These are phyloP conservation scores for Cochlearius cochlearius DNA, from an alignment of 2,113 vertebrate species.

Conservation along the genomic window DNA sequence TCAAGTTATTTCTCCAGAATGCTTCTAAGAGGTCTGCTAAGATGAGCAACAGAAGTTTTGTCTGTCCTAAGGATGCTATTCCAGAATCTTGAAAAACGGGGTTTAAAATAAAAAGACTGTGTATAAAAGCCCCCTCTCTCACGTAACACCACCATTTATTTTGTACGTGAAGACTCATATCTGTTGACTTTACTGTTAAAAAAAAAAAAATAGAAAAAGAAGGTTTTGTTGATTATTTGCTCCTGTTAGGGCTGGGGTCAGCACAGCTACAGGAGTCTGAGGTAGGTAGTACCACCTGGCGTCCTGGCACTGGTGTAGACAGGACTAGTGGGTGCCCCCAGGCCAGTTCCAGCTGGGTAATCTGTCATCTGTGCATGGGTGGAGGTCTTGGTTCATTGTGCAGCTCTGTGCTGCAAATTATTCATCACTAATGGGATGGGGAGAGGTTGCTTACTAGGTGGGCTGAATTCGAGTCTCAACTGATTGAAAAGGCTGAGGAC, in stretches of 20 bases:
- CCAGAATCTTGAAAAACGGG: neutral
- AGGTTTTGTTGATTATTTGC: neutral
- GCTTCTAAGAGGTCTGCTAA: neutral
- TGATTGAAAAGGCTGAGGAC: neutral
- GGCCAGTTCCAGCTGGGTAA: neutral
- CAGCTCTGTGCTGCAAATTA: neutral
- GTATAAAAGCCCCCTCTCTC: neutral
- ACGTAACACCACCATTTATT: fast-evolving
- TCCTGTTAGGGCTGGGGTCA: neutral
- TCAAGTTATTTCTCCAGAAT: neutral
- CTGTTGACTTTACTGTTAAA: neutral
- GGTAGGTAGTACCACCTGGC: neutral
- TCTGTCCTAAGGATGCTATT: neutral
- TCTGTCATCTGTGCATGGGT: neutral
- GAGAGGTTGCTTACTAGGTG: neutral
- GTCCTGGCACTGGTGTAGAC: neutral
- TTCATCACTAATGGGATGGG: no score
- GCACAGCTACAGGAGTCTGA: neutral
- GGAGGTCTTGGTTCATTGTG: neutral
- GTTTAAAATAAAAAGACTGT: neutral
- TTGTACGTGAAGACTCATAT: neutral
- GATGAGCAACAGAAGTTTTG: neutral
- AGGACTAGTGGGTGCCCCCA: neutral
- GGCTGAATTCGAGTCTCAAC: neutral
- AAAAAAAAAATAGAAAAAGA: neutral